These are phyloP conservation scores for Agrilus planipennis DNA, from an alignment of 1,140 invertebrate species.

Conservation along the genomic window DNA sequence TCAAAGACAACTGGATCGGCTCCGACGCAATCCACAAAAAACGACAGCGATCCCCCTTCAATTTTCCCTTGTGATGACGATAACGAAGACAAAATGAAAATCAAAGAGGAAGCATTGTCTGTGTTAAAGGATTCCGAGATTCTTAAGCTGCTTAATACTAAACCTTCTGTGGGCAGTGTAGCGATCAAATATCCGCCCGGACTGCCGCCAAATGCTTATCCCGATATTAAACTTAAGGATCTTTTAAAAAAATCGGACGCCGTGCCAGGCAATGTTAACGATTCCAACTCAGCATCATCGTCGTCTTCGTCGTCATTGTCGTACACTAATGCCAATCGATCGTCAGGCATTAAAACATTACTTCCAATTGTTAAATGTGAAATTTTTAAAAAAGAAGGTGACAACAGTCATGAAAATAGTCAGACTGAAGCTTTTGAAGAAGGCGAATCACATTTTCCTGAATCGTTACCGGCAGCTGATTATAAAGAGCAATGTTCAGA, in stretches of 20 bases:
- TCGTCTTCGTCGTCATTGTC: too few relatives aligned
- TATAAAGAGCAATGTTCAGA: conserved; percentile 1
- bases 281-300: conserved; percentile 21
- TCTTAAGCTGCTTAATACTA: conserved; percentile 26
- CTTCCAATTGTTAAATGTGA: conserved; percentile 35
- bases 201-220: conserved; percentile 24
- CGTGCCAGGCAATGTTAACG: conserved; percentile 21
- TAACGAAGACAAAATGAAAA: conserved; percentile 4
- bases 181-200: conserved; percentile 19
- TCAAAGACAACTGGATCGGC: too few relatives aligned
- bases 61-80: not conserved
- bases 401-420: not conserved
- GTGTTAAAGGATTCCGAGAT: conserved; percentile 31
- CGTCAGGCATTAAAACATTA: conserved; percentile 39
- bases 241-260: conserved; percentile 23
- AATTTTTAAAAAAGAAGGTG: conserved; percentile 6
- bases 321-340: conserved; percentile 12
- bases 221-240: conserved; percentile 28
- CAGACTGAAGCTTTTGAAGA: conserved; percentile 20
- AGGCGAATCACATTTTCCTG: conserved; percentile 6
- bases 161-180: conserved; percentile 14
- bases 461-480: conserved; percentile 2
- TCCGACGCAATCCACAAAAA: too few relatives aligned
- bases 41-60: too few relatives aligned
- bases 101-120: too few relatives aligned